Conservation (phyloP, 2,888 invertebrate genomes). For the Campoletis raptor region DNA sequence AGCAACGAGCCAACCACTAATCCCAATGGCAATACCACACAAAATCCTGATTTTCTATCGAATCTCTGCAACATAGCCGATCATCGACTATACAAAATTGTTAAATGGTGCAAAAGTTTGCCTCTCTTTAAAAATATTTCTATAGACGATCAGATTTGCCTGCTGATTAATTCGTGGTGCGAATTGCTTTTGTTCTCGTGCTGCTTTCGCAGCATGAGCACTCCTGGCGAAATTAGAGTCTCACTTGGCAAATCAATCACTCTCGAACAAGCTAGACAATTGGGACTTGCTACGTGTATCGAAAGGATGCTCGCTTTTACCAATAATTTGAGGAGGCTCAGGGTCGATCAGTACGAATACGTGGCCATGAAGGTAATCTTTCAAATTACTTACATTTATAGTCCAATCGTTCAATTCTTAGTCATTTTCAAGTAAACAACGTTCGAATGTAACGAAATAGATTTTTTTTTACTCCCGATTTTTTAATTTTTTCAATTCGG, state of each 20-base stretch:
- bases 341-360: constrained; percentile 98
- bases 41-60: constrained; percentile 92
- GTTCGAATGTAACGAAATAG: no score
- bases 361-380: constrained; percentile 95
- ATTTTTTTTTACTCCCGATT: no score
- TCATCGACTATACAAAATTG: constrained; percentile 97
- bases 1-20: constrained; percentile 69
- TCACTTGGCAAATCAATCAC: constrained; percentile 89
- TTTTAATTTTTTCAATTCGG: no score
- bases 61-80: constrained; percentile 98
- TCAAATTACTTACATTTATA: not conserved
- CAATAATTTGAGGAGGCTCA: constrained; percentile 94
- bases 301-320: constrained; percentile 98
- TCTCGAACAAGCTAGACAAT: constrained; percentile 89
- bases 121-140: constrained; percentile 98
- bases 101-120: constrained; percentile 99
- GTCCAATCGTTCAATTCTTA: no score
- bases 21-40: constrained; percentile 79
- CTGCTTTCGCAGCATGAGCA: constrained; percentile 96
- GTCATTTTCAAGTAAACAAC: no score
- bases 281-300: constrained; percentile 94
- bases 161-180: constrained; percentile 99
- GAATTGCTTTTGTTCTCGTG: constrained; percentile 96
- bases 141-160: constrained; percentile 98
- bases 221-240: constrained; percentile 95